phyloP scores from a whole-genome alignment of 2,797 vertebrate species.

The Bovichtus diacanthus region DNA sequence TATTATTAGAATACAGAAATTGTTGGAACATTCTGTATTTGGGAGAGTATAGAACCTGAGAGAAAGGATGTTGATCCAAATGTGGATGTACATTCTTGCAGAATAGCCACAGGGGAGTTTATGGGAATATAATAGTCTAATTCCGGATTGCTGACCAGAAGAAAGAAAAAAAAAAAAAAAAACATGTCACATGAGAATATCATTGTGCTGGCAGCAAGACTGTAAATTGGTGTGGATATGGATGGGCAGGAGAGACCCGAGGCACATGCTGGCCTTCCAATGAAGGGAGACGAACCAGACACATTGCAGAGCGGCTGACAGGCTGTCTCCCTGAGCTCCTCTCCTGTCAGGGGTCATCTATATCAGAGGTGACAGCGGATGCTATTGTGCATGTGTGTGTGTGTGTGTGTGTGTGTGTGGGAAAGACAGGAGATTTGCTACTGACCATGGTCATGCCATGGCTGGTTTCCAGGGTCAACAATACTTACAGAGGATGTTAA shows the following conservation, averaged over 20 bases:
- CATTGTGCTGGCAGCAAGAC: slow-evolving; percentile 50
- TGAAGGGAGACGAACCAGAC: slow-evolving; percentile 57
- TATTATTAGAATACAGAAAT: slow-evolving; percentile 30
- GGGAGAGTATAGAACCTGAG: slow-evolving; percentile 20
- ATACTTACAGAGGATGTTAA: slow-evolving; percentile 51
- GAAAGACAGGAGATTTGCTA: slow-evolving; percentile 56
- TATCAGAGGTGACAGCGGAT: slow-evolving; percentile 69
- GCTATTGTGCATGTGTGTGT: slow-evolving; percentile 24
- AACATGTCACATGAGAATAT: slow-evolving; percentile 63
- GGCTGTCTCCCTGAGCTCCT: slow-evolving; percentile 58
- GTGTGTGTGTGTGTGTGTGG: slow-evolving; percentile 19
- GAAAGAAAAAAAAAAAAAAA: slow-evolving; percentile 14
- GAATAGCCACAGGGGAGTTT: slow-evolving; percentile 38
- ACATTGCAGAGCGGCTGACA: slow-evolving; percentile 71
- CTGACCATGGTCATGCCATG: slow-evolving; percentile 56
- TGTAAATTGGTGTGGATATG: slow-evolving; percentile 70
- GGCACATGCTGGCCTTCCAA: slow-evolving; percentile 75
- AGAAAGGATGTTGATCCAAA: slow-evolving; percentile 9
- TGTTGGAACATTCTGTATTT: slow-evolving; percentile 23
- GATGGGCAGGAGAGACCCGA: slow-evolving; percentile 68
- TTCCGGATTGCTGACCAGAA: slow-evolving; percentile 59
- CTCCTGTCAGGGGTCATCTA: slow-evolving; percentile 62
- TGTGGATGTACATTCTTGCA: slow-evolving; percentile 41
- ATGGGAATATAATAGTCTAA: slow-evolving; percentile 41
- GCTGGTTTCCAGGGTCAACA: slow-evolving; percentile 64